Base-by-base conservation (phyloP, 2,113 vertebrate genomes). In the Egretta garzetta region DNA sequence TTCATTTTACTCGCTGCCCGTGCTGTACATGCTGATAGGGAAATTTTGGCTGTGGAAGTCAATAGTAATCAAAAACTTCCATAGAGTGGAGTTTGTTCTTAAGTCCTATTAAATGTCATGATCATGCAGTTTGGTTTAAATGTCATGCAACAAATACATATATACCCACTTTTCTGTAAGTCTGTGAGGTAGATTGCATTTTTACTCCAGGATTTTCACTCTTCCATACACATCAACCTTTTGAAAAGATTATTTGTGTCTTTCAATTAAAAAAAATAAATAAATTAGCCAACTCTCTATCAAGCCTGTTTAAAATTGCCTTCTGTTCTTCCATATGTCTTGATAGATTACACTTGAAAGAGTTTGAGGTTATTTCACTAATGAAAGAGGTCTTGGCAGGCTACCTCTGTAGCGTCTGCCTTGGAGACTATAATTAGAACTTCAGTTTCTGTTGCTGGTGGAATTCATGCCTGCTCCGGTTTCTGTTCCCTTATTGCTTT, bases 321-420 rank as follows among this genome's bases (percentile, higher is more conserved):
- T 93, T 86, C 87, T 92, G 3, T 85, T 90, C 81, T 90, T 91
- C 77, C 77, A n/a, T 88, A 53, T 70, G 56, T 79, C 87, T 79
- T 86, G 24, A 43, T 67, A 68, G 90, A 82, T 96, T 84, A 60
- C 13, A 43, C 33, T 70, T 93, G 71, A 80, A 85, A 80, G 82
- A 83, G 50, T 91, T 82, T 81, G 73, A 79, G 82, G 77, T 91
- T 77, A 47, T 64, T 88, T 50, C 59, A 45, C 18, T 94, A 86
- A 90, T 90, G 83, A 88, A 95, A 39, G 74, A 92, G 71, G 71
- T 90, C 87, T 90, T 93, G 63, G 81, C 90, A 90, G 88, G 20
- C 75, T 73, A 30, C 43, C 45, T 88, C 45, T 73, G 22, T 66
- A 68, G 30, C 1, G 13, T 80, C 77, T 76, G 45, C 75, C 55